phyloP scores from a whole-genome alignment of 2,888 invertebrate genomes.

The Actias luna region DNA sequence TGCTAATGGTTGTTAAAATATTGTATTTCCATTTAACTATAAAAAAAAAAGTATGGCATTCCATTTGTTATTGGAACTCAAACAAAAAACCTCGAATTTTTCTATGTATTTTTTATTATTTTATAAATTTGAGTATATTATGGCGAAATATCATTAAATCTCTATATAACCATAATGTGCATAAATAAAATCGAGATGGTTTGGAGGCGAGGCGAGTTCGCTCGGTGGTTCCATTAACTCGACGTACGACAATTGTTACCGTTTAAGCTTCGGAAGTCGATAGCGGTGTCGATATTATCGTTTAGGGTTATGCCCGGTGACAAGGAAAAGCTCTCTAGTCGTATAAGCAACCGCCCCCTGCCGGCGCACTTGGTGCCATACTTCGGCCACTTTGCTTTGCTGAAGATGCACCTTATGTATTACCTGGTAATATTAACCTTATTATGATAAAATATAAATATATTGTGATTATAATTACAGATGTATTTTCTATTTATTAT shows the following conservation, averaged over 20 bases:
- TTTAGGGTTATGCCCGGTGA: constrained; percentile 76
- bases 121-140: background rate
- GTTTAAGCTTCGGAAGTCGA: constrained; percentile 70
- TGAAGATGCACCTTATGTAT: background rate
- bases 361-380: constrained; percentile 35
- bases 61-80: background rate
- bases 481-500: background rate
- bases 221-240: constrained; percentile 63
- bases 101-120: background rate
- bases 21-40: background rate
- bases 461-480: background rate
- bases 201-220: constrained; percentile 16
- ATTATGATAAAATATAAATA: background rate
- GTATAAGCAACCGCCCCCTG: constrained; percentile 46
- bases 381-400: background rate
- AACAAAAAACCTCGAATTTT: background rate
- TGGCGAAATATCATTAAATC: background rate
- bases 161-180: constrained; percentile 37
- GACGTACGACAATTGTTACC: constrained; percentile 72
- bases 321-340: constrained; percentile 77
- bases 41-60: background rate
- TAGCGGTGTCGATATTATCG: constrained; percentile 73
- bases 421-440: background rate
- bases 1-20: background rate
- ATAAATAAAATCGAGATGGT: constrained; percentile 51